Percentiles rank a stretch among this genome's conserved stretches.
These are phyloP conservation scores for Valencia hispanica DNA, from an alignment of 2,797 vertebrate genomes.

Conservation along the genomic window DNA sequence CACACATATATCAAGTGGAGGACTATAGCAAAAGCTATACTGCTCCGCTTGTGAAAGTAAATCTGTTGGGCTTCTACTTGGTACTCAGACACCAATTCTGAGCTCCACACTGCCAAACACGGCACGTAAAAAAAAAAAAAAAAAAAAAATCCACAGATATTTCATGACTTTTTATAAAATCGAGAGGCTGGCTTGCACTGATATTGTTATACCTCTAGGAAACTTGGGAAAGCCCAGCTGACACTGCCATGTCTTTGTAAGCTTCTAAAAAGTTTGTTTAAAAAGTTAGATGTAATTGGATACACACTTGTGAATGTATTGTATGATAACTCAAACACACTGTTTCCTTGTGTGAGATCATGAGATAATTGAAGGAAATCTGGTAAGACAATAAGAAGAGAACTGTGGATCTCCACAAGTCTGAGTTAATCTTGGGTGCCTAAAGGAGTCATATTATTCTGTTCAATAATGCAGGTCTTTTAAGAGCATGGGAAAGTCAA, in stretches of 20 bases:
- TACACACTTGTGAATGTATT: not conserved
- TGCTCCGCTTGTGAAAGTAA: too few species aligned
- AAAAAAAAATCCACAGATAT: too few species aligned
- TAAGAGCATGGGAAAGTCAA: not conserved
- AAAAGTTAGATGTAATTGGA: not conserved
- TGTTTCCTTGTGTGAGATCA: not conserved
- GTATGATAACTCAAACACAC: not conserved
- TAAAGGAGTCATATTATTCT: not conserved
- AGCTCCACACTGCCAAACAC: too few species aligned
- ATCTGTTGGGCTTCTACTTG: too few species aligned
- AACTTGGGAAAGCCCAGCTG: not conserved
- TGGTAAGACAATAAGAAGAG: not conserved
- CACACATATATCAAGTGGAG: too few species aligned
- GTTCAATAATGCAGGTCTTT: not conserved
- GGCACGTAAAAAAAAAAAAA: too few species aligned
- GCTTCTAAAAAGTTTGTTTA: too few species aligned
- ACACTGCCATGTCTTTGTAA: not conserved
- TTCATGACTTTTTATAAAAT: too few species aligned
- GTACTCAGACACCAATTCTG: too few species aligned
- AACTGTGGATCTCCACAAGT: not conserved
- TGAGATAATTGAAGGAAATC: not conserved
- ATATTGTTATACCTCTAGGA: not conserved
- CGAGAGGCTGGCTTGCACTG: not conserved
- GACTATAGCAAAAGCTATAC: too few species aligned
- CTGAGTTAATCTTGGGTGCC: not conserved